Evolutionary conservation across 2,797 vertebrate genomes (phyloP), one percentile per base, ranked within the genome.

Genomic region (Chaetophractus vellerosus): DNA sequence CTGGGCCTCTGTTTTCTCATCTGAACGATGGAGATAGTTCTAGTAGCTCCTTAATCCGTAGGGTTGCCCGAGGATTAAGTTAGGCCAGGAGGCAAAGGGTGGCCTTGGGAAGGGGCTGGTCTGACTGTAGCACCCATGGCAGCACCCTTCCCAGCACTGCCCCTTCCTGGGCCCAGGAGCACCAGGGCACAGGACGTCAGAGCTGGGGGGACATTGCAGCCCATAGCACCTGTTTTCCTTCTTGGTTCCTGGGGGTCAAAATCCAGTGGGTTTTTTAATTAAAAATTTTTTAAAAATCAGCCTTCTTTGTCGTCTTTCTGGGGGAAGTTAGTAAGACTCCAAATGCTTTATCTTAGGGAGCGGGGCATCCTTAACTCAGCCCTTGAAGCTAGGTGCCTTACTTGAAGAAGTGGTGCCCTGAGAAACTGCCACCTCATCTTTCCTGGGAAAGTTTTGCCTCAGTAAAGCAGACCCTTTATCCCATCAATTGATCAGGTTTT

Each of bases 1-100:
- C 78, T 74, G 66, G 41, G 12, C 24, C 63, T 88, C 82, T 26
- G 19, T 78, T 86, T 94, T 69, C n/a, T 88, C 59, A 24, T 26
- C 21, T 2, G 19, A 64, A 64, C 45, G 15, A 24, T 36, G 68
- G 69, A 79, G 24, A 28, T 68, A 52, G 28, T 33, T 15, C 12
- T 24, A 57, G 66, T 31, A 15, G 38, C 21, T 80, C 86, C 52
- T 69, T 81, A 64, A 69, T 38, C 61, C 23, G 5, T 1, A 5
- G 48, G 28, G 50, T 55, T 38, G 45, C 2, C 10, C 31, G 52
- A 85, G 45, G 16, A 45, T 59, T 9, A 21, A 64, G 50, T 90
- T 19, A 36, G 31, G 38, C 10, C 33, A 19, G 31, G 23, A 36
- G 33, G 59, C 24, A 11, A 66, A 6, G 48, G 9, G 15, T 0